phyloP scores from a whole-genome alignment of 2,113 vertebrate species.

The Bubalus kerabau region DNA sequence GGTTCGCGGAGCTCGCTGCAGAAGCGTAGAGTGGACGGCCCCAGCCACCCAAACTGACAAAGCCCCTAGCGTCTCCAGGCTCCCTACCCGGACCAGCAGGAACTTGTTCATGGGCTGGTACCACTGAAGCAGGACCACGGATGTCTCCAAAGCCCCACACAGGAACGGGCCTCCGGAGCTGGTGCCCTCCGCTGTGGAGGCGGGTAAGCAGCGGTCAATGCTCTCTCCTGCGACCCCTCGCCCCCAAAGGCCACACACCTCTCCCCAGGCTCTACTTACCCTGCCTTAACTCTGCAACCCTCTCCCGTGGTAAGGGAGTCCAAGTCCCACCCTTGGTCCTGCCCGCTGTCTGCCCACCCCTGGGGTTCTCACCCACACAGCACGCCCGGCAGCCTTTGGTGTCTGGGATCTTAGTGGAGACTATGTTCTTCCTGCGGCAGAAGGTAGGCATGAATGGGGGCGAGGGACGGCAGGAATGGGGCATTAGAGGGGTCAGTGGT shows the following conservation, averaged over 20 bases:
- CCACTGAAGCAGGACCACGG: slow-evolving; percentile 92
- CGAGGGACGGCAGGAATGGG: neutral
- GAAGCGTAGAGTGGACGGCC: no score
- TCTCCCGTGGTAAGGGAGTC: neutral
- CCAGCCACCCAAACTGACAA: neutral
- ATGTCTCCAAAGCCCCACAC: slow-evolving; percentile 89
- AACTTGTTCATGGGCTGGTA: slow-evolving; percentile 95
- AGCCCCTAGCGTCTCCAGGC: neutral
- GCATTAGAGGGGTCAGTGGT: neutral
- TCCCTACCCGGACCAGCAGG: slow-evolving; percentile 90
- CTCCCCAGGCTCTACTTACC: neutral
- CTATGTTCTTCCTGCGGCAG: slow-evolving; percentile 82
- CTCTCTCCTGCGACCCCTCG: no score
- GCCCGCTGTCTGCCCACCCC: neutral
- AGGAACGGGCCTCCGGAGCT: slow-evolving; percentile 83
- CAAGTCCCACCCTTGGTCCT: no score
- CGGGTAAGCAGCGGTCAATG: neutral
- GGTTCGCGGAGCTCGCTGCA: fast-evolving
- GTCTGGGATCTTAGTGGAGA: slow-evolving; percentile 89
- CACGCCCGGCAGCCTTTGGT: slow-evolving; percentile 92
- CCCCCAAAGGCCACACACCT: neutral
- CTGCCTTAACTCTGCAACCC: neutral
- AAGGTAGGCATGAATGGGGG: neutral
- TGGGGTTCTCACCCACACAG: slow-evolving; percentile 85
- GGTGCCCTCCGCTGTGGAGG: slow-evolving; percentile 74